These are phyloP conservation scores for Danio albolineatus DNA, from an alignment of 2,797 vertebrate genomes.

Conservation along the genomic window DNA sequence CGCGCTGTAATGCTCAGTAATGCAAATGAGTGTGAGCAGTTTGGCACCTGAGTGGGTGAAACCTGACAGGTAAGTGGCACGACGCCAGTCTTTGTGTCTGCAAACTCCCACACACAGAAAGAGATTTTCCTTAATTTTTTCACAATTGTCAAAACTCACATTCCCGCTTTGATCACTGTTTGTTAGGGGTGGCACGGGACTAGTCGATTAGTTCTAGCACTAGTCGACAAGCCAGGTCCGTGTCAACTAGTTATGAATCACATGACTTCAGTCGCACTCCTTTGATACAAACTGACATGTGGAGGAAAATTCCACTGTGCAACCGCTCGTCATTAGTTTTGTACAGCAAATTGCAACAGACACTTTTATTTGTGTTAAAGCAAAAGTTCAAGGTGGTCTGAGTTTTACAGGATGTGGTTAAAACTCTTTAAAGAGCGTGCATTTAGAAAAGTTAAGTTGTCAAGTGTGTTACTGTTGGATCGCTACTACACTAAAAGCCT, in stretches of 20 bases:
- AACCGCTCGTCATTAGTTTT: constrained; percentile 9
- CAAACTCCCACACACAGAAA: constrained; percentile 39
- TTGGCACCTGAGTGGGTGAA: constrained; percentile 50
- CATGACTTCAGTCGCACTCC: constrained; percentile 4
- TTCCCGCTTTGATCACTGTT: constrained; percentile 8
- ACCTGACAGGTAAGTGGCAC: constrained; percentile 51
- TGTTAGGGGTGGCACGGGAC: constrained; percentile 1
- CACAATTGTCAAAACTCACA: constrained; percentile 11
- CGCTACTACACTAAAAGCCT: background rate
- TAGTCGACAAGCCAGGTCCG: background rate
- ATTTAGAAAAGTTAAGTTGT: background rate
- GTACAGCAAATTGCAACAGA: constrained; percentile 6
- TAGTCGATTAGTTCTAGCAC: constrained; percentile 7
- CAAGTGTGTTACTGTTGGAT: background rate
- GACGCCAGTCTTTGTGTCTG: constrained; percentile 42
- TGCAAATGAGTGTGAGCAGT: constrained; percentile 47
- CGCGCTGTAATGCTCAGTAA: constrained; percentile 27
- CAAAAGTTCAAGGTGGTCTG: constrained; percentile 6
- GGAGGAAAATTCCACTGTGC: constrained; percentile 1
- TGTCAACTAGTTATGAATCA: background rate
- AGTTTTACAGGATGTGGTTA: constrained; percentile 1
- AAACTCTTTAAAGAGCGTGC: background rate
- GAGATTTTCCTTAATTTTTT: constrained; percentile 27
- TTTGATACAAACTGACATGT: constrained; percentile 13
- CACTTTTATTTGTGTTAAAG: background rate